Evolutionary conservation across 30 jellyfish, hydroid and myxozoan genomes (phyloP).

Genomic region (Pseudorhiza aurosa): DNA sequence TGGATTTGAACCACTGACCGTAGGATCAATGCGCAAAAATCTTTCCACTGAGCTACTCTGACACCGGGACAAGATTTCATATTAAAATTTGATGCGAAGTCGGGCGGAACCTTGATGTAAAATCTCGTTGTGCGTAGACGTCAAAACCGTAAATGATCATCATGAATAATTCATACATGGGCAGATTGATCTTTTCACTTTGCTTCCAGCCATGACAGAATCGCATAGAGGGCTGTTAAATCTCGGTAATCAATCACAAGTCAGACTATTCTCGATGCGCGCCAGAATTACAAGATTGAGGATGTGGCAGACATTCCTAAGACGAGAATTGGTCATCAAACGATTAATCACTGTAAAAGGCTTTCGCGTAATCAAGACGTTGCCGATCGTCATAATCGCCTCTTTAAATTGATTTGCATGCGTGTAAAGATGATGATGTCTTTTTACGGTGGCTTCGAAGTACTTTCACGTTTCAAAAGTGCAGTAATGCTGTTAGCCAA

Average conservation of each 20-base stretch:
- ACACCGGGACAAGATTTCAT: no score
- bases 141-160: background rate
- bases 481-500: background rate
- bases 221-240: background rate
- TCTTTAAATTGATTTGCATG: background rate
- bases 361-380: background rate
- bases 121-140: background rate
- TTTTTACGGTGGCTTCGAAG: background rate
- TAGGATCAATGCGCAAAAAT: no score
- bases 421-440: background rate
- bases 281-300: constrained; percentile 40
- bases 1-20: no score
- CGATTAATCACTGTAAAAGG: background rate
- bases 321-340: constrained; percentile 13
- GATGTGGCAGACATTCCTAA: constrained; percentile 53
- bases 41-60: no score
- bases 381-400: background rate
- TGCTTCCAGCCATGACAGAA: background rate
- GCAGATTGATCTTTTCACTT: background rate
- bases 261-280: background rate
- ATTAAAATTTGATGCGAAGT: no score
- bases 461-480: background rate
- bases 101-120: no score
- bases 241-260: background rate
- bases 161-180: background rate